These are phyloP conservation scores for Dromococcyx pavoninus DNA, from an alignment of 2,797 vertebrate species.

Conservation along the genomic window DNA sequence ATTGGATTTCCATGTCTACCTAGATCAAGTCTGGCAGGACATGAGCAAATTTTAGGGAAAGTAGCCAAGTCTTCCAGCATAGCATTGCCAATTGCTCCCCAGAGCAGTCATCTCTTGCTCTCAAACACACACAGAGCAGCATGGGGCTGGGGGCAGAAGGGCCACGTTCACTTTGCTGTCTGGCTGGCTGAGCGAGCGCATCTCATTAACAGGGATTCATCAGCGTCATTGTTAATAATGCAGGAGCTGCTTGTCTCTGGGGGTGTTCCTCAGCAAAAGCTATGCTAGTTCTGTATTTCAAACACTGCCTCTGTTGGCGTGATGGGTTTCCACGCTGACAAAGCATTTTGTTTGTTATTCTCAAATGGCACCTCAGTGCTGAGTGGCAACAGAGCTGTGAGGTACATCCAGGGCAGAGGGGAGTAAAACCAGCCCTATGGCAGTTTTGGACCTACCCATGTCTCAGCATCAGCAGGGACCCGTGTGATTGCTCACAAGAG, in stretches of 20 bases:
- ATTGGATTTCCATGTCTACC: neutral
- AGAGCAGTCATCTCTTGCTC: neutral
- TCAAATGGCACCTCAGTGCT: neutral
- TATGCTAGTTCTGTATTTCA: slow-evolving; percentile 14
- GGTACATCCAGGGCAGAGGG: neutral
- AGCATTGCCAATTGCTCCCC: neutral
- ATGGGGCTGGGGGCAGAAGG: neutral
- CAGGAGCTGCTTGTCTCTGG: slow-evolving; percentile 57
- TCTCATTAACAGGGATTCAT: slow-evolving; percentile 70
- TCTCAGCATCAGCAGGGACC: neutral
- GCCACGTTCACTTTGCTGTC: neutral
- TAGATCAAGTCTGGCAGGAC: neutral
- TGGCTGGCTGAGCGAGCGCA: neutral
- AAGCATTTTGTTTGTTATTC: slow-evolving; percentile 39
- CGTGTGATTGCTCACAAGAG: neutral
- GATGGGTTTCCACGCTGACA: slow-evolving; percentile 41
- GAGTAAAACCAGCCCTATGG: neutral
- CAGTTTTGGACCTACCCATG: neutral
- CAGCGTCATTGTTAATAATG: slow-evolving; percentile 62
- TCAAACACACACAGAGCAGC: neutral
- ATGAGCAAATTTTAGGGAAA: neutral
- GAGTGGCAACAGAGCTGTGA: neutral
- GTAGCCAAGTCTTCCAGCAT: neutral
- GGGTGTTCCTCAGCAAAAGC: slow-evolving; percentile 59
- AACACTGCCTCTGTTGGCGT: slow-evolving; percentile 3